A percentile compares a stretch with the other conserved stretches of the same genome.
Conservation (phyloP, 1,140 invertebrate genomes). For the Paramacrobiotus metropolitanus region DNA sequence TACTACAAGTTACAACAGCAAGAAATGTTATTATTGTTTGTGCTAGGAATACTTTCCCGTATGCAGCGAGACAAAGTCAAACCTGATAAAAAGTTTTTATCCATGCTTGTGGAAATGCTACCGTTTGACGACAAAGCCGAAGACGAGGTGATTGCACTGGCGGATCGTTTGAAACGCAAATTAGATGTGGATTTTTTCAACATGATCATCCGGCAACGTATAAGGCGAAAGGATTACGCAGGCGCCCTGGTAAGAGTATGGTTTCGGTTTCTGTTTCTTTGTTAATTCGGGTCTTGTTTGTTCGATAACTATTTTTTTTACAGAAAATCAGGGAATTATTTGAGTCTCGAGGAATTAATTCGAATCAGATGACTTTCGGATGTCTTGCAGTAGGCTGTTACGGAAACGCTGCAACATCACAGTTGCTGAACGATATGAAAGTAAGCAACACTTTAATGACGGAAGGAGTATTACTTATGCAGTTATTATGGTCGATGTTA, state of each 20-base stretch:
- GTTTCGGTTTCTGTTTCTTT: constrained; percentile 8
- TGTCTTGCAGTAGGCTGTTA: constrained; percentile 40
- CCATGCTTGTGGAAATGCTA: constrained; percentile 42
- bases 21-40: too few relatives aligned
- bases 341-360: constrained; percentile 29
- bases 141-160: constrained; percentile 32
- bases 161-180: constrained; percentile 32
- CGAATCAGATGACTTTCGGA: constrained; percentile 60
- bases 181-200: constrained; percentile 61
- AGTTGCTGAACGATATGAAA: too few relatives aligned
- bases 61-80: constrained; percentile 39
- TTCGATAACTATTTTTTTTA: constrained; percentile 12
- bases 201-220: constrained; percentile 52
- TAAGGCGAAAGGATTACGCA: constrained; percentile 35
- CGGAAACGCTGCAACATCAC: too few relatives aligned
- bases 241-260: constrained; percentile 35
- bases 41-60: constrained; percentile 35
- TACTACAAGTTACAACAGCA: too few relatives aligned
- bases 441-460: too few relatives aligned
- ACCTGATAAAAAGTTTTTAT: constrained; percentile 53
- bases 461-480: too few relatives aligned
- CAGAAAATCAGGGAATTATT: constrained; percentile 39
- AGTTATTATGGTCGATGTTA: too few relatives aligned
- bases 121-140: constrained; percentile 39
- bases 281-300: constrained; percentile 2